These are phyloP conservation scores for Eucidaris tribuloides DNA, from an alignment of 35 echinoderm and acorn worm species.

Conservation along the genomic window DNA sequence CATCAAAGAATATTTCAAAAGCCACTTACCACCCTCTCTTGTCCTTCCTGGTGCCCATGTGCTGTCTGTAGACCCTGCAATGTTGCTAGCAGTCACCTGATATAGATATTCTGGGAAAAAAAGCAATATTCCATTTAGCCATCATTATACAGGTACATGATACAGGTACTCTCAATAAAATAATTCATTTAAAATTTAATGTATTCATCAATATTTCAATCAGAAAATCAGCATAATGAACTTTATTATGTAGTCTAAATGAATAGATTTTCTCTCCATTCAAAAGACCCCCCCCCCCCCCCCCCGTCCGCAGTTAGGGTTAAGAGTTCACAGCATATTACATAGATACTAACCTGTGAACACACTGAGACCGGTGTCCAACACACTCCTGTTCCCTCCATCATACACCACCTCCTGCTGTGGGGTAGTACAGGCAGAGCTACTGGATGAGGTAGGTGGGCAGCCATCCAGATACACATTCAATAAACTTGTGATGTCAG, in stretches of 20 bases:
- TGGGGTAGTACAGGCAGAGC: constrained; percentile 19
- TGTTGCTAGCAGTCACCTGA: constrained; percentile 72
- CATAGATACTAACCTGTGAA: constrained; percentile 56
- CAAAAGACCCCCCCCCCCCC: no score
- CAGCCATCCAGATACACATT: constrained; percentile 94
- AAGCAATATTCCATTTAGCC: background rate
- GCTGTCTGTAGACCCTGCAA: constrained; percentile 63
- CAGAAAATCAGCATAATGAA: no score
- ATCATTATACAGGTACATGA: background rate
- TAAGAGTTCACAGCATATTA: background rate
- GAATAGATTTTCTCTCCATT: no score
- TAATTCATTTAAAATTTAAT: no score
- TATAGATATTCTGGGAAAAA: constrained; percentile 81
- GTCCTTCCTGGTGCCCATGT: constrained; percentile 78
- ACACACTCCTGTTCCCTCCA: constrained; percentile 6
- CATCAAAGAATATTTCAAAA: background rate
- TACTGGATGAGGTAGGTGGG: constrained; percentile 26
- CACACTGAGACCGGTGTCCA: constrained; percentile 41
- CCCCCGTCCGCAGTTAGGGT: no score
- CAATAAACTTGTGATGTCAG: background rate
- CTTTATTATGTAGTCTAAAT: no score
- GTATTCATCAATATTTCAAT: no score
- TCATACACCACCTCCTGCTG: constrained; percentile 21
- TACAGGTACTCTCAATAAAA: no score
- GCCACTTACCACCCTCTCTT: constrained; percentile 59